Evolutionary conservation across 2,888 invertebrate species (phyloP), one percentile per base, ranked within the genome.

Genomic region (Sminthurinus aureus): DNA sequence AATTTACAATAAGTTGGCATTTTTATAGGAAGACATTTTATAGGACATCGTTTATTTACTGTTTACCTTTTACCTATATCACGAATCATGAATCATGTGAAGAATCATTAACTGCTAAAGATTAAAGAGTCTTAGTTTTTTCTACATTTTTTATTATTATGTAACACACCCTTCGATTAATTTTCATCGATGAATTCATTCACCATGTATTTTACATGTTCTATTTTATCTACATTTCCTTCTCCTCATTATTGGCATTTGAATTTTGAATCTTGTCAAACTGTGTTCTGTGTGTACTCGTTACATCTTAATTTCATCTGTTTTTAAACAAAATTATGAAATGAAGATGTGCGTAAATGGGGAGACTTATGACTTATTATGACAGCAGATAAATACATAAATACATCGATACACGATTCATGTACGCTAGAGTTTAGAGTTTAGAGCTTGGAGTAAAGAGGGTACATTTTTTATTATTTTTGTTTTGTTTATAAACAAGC

Each of bases 141-240:
- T 38, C 38, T 58, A 58, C 58, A 58, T 38, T 38, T 38, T 38
- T 6, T 6, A 38, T 38, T 38, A 38, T 38, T 38, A 38, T 38
- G 38, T 11, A n/a, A 26, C 71, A 71, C 71, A 71, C 71, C 71
- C 24, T 26, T 71, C 24, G 24, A 24, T 71, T 71, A 26, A 71
- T 0, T 71, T 71, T 71, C 71, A 71, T 71, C 24, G 71, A 71
- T 71, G 71, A 71, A 71, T 71, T 71, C 71, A 71, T 71, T 26
- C 13, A 58, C 9, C 0, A 69, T 69, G 67, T 20, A 69, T 69
- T 20, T 9, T n/a, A 11, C n/a, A 69, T 69, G 4, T 9, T n/a
- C 0, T 20, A 69, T 69, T 69, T n/a, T 69, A 20, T 9, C n/a
- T 20, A 18, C 64, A 18, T 64, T 38, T 58, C 58, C 13, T 2